Conservation (phyloP, 2,888 invertebrate genomes). For the Matsumyia berberina region DNA sequence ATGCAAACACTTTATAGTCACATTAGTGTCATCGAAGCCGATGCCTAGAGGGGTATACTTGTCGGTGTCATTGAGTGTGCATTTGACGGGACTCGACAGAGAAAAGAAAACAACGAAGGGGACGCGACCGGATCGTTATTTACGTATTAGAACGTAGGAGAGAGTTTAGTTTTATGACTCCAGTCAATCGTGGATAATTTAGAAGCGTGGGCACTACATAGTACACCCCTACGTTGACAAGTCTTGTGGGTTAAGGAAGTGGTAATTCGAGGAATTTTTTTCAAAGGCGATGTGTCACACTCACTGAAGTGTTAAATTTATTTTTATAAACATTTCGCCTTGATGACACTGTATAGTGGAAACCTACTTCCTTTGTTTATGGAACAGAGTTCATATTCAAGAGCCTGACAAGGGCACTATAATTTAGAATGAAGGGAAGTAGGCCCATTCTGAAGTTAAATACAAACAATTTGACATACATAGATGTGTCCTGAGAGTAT, state of each 20-base stretch:
- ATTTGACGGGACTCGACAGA: constrained; percentile 31
- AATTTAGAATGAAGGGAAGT: neutral
- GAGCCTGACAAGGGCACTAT: neutral
- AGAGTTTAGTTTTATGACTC: constrained; percentile 10
- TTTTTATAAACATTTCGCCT: constrained; percentile 25
- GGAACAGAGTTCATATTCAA: neutral
- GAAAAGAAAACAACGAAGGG: constrained; percentile 14
- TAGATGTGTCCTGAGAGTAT: too few relatives aligned
- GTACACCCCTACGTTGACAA: constrained; percentile 27
- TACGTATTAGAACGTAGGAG: neutral
- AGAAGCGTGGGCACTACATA: constrained; percentile 13
- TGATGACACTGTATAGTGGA: too few relatives aligned
- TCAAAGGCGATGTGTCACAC: constrained; percentile 15
- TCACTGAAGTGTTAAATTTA: constrained; percentile 41
- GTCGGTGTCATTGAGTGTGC: constrained; percentile 55
- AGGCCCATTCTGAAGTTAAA: too few relatives aligned
- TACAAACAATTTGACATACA: too few relatives aligned
- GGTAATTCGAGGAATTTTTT: constrained; percentile 50
- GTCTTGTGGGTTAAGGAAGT: constrained; percentile 49
- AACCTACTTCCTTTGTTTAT: neutral
- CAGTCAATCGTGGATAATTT: constrained; percentile 40
- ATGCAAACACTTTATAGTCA: constrained; percentile 64
- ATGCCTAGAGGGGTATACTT: constrained; percentile 29
- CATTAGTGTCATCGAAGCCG: constrained; percentile 69
- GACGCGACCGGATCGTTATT: neutral